phyloP scores from a whole-genome alignment of 2,888 invertebrate species.

The Icerya purchasi region DNA sequence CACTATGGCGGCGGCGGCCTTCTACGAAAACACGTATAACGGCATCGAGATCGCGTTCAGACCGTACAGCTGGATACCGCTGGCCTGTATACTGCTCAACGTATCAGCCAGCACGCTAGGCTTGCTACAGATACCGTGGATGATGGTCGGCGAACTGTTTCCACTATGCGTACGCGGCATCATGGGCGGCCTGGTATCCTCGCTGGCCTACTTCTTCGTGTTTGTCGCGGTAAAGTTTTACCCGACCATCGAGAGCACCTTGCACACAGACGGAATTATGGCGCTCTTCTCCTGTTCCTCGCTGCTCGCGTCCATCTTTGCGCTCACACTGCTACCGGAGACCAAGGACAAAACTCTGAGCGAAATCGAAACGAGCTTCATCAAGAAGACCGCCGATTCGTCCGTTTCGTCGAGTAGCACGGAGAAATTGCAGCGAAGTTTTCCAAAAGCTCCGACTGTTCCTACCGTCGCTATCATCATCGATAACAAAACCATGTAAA shows the following conservation, averaged over 20 bases:
- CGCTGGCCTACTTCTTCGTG: conserved; percentile 44
- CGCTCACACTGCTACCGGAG: conserved; percentile 39
- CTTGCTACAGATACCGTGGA: conserved; percentile 49
- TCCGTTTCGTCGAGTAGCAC: background rate
- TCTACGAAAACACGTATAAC: conserved; percentile 20
- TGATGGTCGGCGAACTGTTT: conserved; percentile 50
- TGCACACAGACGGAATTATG: conserved; percentile 35
- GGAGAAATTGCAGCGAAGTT: background rate
- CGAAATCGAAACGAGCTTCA: conserved; percentile 36
- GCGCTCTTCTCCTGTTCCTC: conserved; percentile 39
- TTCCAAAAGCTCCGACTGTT: background rate
- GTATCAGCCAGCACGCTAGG: conserved; percentile 53
- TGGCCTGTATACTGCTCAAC: conserved; percentile 41
- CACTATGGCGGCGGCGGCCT: conserved; percentile 30
- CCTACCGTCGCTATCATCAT: background rate
- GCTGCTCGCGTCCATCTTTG: conserved; percentile 37
- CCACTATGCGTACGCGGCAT: conserved; percentile 44
- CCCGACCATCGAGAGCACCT: conserved; percentile 29
- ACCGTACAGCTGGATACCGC: conserved; percentile 26
- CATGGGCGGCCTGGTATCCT: conserved; percentile 45
- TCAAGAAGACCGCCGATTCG: background rate
- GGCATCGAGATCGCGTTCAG: conserved; percentile 20
- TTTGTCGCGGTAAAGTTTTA: conserved; percentile 50
- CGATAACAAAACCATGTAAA: too few relatives aligned
- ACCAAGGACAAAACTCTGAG: conserved; percentile 43